These are phyloP conservation scores for Nettapus auritus DNA, from an alignment of 2,113 vertebrate species.

Conservation along the genomic window DNA sequence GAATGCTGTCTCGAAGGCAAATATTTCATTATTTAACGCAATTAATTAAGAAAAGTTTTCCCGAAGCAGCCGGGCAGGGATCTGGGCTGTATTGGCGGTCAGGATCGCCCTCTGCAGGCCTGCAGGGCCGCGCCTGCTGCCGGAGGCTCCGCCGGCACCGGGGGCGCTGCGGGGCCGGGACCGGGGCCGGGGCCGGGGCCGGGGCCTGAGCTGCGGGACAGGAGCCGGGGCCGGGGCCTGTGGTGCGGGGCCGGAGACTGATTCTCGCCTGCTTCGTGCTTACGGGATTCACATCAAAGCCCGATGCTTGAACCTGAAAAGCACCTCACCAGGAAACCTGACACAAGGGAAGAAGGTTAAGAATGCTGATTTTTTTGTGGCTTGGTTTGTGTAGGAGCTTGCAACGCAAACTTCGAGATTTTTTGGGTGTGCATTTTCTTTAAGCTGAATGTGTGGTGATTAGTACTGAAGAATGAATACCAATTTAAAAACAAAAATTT, in stretches of 20 bases:
- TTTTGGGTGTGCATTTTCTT: background rate
- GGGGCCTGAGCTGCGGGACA: too few species aligned
- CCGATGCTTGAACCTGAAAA: background rate
- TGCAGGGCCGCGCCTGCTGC: too few species aligned
- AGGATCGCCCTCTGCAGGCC: background rate
- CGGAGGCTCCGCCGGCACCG: too few species aligned
- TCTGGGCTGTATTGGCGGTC: background rate
- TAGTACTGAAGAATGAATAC: background rate
- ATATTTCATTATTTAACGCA: background rate
- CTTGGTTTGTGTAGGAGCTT: background rate
- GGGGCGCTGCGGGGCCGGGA: too few species aligned
- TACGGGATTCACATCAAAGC: background rate
- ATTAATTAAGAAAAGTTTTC: background rate
- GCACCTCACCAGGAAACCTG: background rate
- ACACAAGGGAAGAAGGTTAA: background rate
- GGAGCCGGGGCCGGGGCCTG: too few species aligned
- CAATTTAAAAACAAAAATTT: background rate
- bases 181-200: too few species aligned
- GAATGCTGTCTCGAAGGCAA: accelerated
- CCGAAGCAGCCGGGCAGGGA: background rate
- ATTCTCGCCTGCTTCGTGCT: too few species aligned
- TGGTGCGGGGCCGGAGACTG: too few species aligned
- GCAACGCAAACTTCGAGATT: background rate
- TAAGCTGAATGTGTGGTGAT: background rate
- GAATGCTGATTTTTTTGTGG: background rate